A percentile compares a stretch with the other conserved stretches of the same genome.
Evolutionary conservation across 2,888 invertebrate genomes (phyloP).

Genomic region (Callyntrura guangdongensis): DNA sequence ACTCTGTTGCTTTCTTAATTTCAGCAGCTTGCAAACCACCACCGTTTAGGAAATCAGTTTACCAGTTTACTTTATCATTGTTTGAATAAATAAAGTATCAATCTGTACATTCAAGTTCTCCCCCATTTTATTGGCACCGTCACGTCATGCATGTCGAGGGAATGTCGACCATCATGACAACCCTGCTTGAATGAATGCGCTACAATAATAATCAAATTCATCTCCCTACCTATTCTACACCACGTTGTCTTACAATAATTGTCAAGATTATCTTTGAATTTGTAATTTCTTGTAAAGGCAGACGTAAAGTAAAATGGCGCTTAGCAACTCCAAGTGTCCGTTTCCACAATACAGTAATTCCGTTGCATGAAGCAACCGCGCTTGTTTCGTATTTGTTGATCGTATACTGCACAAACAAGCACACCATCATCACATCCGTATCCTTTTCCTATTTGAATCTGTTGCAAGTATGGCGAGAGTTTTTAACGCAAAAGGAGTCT

Average conservation of each 20-base stretch:
- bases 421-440: constrained; percentile 72
- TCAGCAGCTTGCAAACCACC: background rate
- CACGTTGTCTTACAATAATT: too few species aligned
- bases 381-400: background rate
- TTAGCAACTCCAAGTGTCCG: background rate
- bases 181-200: constrained; percentile 54
- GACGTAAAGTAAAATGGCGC: background rate
- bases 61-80: too few species aligned
- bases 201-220: background rate
- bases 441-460: constrained; percentile 70
- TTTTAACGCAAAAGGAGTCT: too few species aligned
- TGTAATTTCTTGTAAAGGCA: too few species aligned
- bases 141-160: background rate
- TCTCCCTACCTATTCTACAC: background rate
- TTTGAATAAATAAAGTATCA: too few species aligned
- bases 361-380: background rate
- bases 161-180: constrained; percentile 44
- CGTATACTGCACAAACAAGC: constrained; percentile 30
- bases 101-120: background rate
- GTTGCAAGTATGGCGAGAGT: background rate
- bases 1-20: constrained; percentile 4
- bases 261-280: background rate
- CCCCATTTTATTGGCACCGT: too few species aligned
- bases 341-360: constrained; percentile 31
- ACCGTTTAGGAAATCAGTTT: background rate